Evolutionary conservation across 2,797 vertebrate genomes (phyloP).

Genomic region (Enoplosus armatus): DNA sequence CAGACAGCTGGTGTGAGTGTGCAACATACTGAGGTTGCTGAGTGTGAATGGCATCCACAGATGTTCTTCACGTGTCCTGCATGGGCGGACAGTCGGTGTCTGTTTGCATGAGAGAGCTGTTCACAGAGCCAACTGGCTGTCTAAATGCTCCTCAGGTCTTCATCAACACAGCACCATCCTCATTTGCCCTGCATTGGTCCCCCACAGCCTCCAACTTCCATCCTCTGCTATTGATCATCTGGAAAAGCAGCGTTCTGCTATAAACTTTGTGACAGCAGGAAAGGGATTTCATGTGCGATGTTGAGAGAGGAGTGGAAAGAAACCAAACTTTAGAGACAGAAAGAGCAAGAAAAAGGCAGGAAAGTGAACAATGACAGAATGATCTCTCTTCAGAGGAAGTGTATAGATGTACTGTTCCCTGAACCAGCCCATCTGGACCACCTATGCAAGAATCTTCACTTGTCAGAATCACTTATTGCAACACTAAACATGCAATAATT

Average conservation of each 20-base stretch:
- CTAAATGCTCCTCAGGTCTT: constrained; percentile 57
- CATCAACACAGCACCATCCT: constrained; percentile 58
- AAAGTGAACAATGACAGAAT: constrained; percentile 32
- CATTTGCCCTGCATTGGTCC: constrained; percentile 12
- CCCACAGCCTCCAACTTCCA: neutral
- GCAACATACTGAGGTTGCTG: constrained; percentile 51
- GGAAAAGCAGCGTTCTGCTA: constrained; percentile 20
- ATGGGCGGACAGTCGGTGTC: constrained; percentile 47
- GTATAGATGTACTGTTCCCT: constrained; percentile 15
- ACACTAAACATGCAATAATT: constrained; percentile 11
- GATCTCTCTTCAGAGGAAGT: constrained; percentile 37
- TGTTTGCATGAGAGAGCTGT: constrained; percentile 64
- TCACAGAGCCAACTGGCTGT: constrained; percentile 54
- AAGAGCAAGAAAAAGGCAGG: constrained; percentile 11
- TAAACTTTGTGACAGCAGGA: constrained; percentile 14
- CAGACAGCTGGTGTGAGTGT: constrained; percentile 61
- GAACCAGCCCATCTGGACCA: constrained; percentile 58
- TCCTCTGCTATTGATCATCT: constrained; percentile 19
- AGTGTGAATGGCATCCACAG: constrained; percentile 78
- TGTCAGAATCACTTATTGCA: constrained; percentile 23
- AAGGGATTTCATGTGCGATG: constrained; percentile 5
- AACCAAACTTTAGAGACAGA: constrained; percentile 19
- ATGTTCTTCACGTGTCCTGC: constrained; percentile 75
- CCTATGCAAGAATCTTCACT: constrained; percentile 33
- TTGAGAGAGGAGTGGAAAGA: constrained; percentile 5